A percentile compares a stretch with the other conserved stretches of the same genome.
Conservation (phyloP, 1,140 invertebrate species). For the Aphelinus atriplicis region DNA sequence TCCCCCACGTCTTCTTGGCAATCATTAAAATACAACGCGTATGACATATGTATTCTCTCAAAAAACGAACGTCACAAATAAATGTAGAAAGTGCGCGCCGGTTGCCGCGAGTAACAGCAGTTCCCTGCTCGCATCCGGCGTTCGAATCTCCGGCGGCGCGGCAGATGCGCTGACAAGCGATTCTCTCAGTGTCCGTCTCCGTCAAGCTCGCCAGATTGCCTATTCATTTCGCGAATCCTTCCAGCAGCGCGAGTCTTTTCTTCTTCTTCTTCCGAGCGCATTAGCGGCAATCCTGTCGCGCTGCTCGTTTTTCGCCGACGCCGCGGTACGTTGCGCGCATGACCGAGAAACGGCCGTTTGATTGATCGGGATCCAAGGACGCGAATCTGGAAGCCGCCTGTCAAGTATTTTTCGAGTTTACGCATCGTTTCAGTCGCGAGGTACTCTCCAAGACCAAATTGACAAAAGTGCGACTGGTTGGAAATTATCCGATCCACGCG, state of each 20-base stretch:
- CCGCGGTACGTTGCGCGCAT: not conserved
- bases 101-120: not conserved
- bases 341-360: conserved; percentile 20
- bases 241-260: not conserved
- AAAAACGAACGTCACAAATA: not conserved
- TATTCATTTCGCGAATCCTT: not conserved
- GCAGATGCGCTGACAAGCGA: conserved; percentile 62
- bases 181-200: conserved; percentile 48
- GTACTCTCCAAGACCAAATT: no score
- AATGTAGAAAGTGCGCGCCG: not conserved
- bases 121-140: conserved; percentile 52
- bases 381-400: not conserved
- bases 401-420: no score
- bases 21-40: no score
- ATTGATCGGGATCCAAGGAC: conserved; percentile 18
- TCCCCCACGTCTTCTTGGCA: no score
- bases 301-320: conserved; percentile 49
- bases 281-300: conserved; percentile 48
- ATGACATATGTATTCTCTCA: not conserved
- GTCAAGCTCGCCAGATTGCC: conserved; percentile 39
- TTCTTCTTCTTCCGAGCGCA: conserved; percentile 50
- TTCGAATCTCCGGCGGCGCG: conserved; percentile 40
- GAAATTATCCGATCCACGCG: no score
- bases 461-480: no score
- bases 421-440: no score